Conservation (phyloP, 2,888 invertebrate genomes). For the Ectropis crepuscularia region DNA sequence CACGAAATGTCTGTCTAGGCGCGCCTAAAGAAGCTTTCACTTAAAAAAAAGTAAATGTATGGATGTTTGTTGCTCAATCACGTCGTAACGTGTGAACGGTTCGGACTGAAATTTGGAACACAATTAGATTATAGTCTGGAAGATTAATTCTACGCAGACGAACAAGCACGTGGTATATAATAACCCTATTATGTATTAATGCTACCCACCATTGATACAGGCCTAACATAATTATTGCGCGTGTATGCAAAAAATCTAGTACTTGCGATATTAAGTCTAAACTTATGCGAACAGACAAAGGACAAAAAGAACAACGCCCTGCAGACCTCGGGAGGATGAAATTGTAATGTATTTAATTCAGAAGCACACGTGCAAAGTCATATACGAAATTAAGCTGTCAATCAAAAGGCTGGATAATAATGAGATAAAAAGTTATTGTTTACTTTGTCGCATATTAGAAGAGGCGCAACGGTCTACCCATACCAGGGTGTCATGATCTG, state of each 20-base stretch:
- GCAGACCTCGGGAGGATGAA: background rate
- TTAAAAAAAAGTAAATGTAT: too few species aligned
- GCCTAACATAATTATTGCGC: background rate
- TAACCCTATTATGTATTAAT: too few species aligned
- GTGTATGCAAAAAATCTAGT: background rate
- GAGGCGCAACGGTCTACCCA: background rate
- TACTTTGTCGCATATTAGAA: conserved; percentile 8
- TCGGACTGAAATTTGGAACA: too few species aligned
- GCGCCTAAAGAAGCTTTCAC: too few species aligned
- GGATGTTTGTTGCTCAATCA: too few species aligned
- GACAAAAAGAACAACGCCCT: conserved; percentile 4
- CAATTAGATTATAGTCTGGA: too few species aligned
- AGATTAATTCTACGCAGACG: too few species aligned
- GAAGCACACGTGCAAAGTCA: conserved; percentile 12
- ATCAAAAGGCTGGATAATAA: conserved; percentile 18
- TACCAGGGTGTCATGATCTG: background rate
- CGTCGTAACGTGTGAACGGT: too few species aligned
- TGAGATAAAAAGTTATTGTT: conserved; percentile 16
- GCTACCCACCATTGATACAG: background rate
- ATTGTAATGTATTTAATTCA: conserved; percentile 14
- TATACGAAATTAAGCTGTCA: conserved; percentile 20
- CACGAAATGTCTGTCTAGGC: too few species aligned
- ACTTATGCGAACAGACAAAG: background rate
- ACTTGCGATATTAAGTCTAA: too few species aligned
- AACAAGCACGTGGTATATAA: too few species aligned